phyloP scores from a whole-genome alignment of 2,113 vertebrate genomes.

The Uropsilus gracilis region DNA sequence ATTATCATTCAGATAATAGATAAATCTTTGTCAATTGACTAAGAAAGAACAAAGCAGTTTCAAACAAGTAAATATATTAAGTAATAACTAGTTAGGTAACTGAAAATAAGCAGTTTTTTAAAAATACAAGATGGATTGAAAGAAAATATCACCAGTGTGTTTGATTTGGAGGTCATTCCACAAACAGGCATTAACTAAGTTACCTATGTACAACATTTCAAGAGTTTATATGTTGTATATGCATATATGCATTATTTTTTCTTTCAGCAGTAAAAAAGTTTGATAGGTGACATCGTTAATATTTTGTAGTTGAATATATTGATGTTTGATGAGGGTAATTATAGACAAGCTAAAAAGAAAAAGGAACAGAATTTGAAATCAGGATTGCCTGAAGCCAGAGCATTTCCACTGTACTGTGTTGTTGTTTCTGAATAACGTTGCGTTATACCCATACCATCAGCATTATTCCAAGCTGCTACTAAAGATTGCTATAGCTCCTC shows the following conservation, averaged over 20 bases:
- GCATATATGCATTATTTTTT: not conserved
- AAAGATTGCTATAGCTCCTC: not conserved
- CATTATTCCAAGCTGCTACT: not conserved
- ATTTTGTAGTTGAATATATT: not conserved
- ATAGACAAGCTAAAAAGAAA: not conserved
- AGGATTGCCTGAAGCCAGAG: not conserved
- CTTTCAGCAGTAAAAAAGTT: not conserved
- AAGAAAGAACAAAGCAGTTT: not conserved
- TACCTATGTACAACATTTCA: not conserved
- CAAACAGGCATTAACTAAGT: conserved; percentile 4
- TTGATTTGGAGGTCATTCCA: not conserved
- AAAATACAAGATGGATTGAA: not conserved
- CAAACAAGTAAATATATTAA: not conserved
- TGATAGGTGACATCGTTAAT: not conserved
- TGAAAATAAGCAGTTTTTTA: not conserved
- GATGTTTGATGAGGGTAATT: not conserved
- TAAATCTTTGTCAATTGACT: not conserved
- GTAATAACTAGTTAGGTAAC: not conserved
- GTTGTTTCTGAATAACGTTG: not conserved
- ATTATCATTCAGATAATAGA: not conserved
- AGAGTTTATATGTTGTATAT: not conserved
- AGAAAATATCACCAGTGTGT: not conserved
- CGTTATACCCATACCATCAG: not conserved
- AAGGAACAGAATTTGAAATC: not conserved
- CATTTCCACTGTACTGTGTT: not conserved